phyloP scores from a whole-genome alignment of 1,140 invertebrate genomes.

The Ridgeia piscesae region DNA sequence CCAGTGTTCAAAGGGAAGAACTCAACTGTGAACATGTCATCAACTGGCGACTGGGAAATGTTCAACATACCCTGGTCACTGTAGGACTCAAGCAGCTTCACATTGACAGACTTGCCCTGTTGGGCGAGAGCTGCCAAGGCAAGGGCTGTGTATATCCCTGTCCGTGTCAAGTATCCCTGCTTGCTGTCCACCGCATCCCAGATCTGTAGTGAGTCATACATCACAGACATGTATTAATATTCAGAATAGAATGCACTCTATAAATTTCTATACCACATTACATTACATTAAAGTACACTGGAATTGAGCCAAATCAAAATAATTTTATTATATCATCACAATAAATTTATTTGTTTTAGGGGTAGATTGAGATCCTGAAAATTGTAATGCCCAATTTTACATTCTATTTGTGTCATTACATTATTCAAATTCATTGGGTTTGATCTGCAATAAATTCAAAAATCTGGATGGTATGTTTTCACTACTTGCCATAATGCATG shows the following conservation, averaged over 20 bases:
- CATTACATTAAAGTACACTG: neutral
- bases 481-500: no score
- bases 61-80: conserved; percentile 65
- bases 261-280: neutral
- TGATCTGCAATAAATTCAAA: no score
- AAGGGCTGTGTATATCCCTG: conserved; percentile 66
- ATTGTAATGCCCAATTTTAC: neutral
- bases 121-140: conserved; percentile 71
- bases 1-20: no score
- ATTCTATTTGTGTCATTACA: neutral
- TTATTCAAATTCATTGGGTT: no score
- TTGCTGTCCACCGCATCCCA: conserved; percentile 69
- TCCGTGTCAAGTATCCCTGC: conserved; percentile 63
- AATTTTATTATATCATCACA: neutral
- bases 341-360: neutral
- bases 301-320: neutral
- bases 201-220: conserved; percentile 55
- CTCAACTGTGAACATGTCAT: no score
- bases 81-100: conserved; percentile 69
- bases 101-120: conserved; percentile 69
- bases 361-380: neutral
- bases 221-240: conserved; percentile 5
- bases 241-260: no score
- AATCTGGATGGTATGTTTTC: no score
- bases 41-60: neutral